Evolutionary conservation across 2,113 vertebrate species (phyloP).

Genomic region (Anguilla japonica): DNA sequence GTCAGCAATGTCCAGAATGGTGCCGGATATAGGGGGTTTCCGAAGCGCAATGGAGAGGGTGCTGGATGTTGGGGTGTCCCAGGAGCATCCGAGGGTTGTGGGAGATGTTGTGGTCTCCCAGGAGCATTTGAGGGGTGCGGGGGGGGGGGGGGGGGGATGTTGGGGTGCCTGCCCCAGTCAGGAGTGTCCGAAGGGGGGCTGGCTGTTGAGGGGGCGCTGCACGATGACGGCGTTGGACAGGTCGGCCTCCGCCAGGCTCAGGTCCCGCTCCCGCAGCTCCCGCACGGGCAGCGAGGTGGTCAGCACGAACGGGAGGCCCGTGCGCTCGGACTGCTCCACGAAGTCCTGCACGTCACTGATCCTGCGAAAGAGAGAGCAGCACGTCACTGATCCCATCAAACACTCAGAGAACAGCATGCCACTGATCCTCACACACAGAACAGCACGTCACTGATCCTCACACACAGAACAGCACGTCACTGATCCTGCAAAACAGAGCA

Average conservation of each 20-base stretch:
- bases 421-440: not conserved
- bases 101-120: too few species aligned
- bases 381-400: too few species aligned
- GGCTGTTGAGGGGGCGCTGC: slow-evolving; percentile 77
- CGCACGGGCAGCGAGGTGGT: slow-evolving; percentile 81
- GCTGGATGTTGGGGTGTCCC: not conserved
- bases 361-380: slow-evolving; percentile 56
- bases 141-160: too few species aligned
- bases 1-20: too few species aligned
- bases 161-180: slow-evolving; percentile 45
- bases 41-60: not conserved
- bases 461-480: too few species aligned
- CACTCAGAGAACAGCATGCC: too few species aligned
- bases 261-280: slow-evolving; percentile 72
- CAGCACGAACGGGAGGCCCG: slow-evolving; percentile 76
- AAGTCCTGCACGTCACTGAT: slow-evolving; percentile 86
- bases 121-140: too few species aligned
- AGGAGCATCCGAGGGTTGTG: not conserved
- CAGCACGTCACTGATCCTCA: too few species aligned
- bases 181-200: slow-evolving; percentile 73
- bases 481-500: too few species aligned
- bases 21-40: too few species aligned
- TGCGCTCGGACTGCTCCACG: slow-evolving; percentile 78
- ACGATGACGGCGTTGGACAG: slow-evolving; percentile 85
- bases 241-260: slow-evolving; percentile 82